phyloP scores from a whole-genome alignment of 2,888 invertebrate genomes.

The Eupithecia tripunctaria region DNA sequence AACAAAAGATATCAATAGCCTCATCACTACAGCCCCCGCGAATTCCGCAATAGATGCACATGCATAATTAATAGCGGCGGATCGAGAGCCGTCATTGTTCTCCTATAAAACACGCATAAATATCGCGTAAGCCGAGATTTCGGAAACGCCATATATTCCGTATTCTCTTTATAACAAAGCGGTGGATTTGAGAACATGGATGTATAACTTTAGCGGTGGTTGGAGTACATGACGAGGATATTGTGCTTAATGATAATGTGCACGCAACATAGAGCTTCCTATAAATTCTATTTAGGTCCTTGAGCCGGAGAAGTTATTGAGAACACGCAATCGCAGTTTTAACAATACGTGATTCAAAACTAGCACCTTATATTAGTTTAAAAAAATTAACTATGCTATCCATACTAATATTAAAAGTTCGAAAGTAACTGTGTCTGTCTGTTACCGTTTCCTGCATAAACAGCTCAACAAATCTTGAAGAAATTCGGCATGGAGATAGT shows the following conservation, averaged over 20 bases:
- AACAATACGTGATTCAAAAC: background rate
- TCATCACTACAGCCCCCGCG: conserved; percentile 24
- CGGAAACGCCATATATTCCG: background rate
- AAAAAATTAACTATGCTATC: too few species aligned
- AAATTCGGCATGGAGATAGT: too few species aligned
- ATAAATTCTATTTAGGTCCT: background rate
- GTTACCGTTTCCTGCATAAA: too few species aligned
- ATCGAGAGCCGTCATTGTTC: conserved; percentile 29
- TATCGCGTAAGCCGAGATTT: conserved; percentile 17
- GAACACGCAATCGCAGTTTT: background rate
- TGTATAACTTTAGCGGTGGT: too few species aligned
- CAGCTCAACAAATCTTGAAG: too few species aligned
- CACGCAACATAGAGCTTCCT: background rate
- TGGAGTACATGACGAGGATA: background rate
- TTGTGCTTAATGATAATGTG: background rate
- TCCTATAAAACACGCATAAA: conserved; percentile 26
- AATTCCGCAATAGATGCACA: conserved; percentile 38
- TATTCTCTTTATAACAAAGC: background rate
- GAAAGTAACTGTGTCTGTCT: too few species aligned
- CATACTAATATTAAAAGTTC: too few species aligned
- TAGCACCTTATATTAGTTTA: too few species aligned
- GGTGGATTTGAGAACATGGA: background rate
- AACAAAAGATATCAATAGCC: background rate
- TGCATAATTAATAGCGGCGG: conserved; percentile 34
- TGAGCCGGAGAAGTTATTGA: background rate